Conservation (phyloP, 2,797 vertebrate species). For the Trichosurus vulpecula region DNA sequence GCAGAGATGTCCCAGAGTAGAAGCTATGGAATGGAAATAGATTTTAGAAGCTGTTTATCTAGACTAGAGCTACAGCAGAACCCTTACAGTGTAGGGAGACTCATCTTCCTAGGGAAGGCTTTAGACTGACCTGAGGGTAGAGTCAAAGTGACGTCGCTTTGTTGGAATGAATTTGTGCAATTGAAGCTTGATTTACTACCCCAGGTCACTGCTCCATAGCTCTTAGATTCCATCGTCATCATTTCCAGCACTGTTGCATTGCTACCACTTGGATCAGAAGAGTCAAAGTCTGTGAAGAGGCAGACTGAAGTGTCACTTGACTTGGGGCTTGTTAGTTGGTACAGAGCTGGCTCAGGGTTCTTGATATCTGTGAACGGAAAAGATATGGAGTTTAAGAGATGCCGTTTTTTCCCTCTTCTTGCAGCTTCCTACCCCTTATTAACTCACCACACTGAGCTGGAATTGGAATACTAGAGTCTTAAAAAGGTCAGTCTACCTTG, state of each 20-base stretch:
- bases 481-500: background rate
- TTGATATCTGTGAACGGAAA: conserved; percentile 71
- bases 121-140: conserved; percentile 47
- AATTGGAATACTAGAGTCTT: conserved; percentile 6
- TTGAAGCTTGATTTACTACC: accelerated
- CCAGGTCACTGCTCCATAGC: conserved; percentile 80
- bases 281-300: conserved; percentile 81
- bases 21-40: background rate
- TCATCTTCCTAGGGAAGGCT: background rate
- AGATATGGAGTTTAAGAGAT: conserved; percentile 37
- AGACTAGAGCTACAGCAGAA: background rate
- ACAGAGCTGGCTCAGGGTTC: conserved; percentile 69
- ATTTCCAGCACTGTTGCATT: conserved; percentile 47
- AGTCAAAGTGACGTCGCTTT: accelerated
- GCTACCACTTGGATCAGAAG: accelerated
- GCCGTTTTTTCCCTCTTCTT: background rate
- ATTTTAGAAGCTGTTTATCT: background rate
- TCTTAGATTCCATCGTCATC: conserved; percentile 52
- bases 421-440: background rate
- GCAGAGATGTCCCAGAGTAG: background rate
- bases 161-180: accelerated
- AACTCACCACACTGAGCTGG: background rate
- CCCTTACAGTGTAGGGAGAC: background rate
- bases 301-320: conserved; percentile 68
- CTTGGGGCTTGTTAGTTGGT: conserved; percentile 66